Base-by-base conservation (phyloP, 2,888 invertebrate species). In the Acleris sparsana region DNA sequence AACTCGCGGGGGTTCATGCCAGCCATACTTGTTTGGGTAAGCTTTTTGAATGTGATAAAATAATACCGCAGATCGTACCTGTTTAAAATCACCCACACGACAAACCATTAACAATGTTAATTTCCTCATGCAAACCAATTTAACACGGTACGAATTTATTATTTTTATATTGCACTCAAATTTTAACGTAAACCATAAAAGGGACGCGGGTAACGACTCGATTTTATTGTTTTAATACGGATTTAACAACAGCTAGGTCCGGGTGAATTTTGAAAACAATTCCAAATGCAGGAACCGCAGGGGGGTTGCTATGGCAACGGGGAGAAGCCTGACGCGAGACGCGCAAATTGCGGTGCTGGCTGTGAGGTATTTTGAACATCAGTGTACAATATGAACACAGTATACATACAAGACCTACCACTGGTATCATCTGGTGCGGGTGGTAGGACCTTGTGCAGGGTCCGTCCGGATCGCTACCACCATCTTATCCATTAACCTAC, bases 271-370 rank as follows among this genome's bases (percentile, higher is more conserved):
- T 80, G 80, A 81, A 86, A 89, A 88, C 85, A 85, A 81, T 80
- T 79, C 85, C 78, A 83, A 82, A 80, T 80, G 84, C 79, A 82
- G 76, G 82, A 78, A 71, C 79, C 74, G 80, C 80, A 82, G 84
- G 90, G 92, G 91, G 71, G 91, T 91, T 91, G 84, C 90, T 73
- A 90, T 89, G 86, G 84, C 71, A 80, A 92, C 91, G 74, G 13
- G 74, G 78, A 72, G 82, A 85, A 80, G 86, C 87, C 82, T 87
- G 87, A 86, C 84, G 82, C 79, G 74, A 81, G 73, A 80, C 80
- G 75, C 79, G 82, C 82, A 83, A 87, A 85, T 85, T 83, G 80
- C 80, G 77, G 75, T 75, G 52, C 62, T 48, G 75, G 52, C 62
- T 48, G 75, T 75, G 68, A 71, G 71, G 73, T 73, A 76, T 55